Base-by-base conservation (phyloP, 37 sponge, comb jelly and placozoan genomes). In the Chondrosia reniformis region DNA sequence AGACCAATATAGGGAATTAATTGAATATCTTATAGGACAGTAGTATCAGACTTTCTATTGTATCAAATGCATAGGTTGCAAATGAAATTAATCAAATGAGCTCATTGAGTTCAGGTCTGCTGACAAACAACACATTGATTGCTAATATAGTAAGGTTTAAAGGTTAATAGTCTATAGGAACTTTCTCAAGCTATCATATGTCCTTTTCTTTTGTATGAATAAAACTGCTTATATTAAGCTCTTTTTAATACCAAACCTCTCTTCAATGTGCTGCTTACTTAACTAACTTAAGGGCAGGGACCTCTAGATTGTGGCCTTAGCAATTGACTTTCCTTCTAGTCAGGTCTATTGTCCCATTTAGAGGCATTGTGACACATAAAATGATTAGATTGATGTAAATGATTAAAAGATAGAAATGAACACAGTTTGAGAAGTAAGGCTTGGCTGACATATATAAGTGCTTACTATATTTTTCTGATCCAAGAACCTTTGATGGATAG, bases 401-500 rank as follows among this genome's bases (percentile, higher is more conserved):
- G 15, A 49, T 15, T 15, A 49, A 49, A 19, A 15, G 15, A 49
- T 15, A 49, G 15, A 19, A 19, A 15, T 19, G 15, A 49, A 19
- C 52, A 49, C 52, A 49, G 15, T 49, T 49, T 49, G 52, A 15
- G 52, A 15, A 49, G 15, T 19, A 49, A 49, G 52, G 52, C 15
- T 49, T 49, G 52, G 10, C 10, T 19, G n/a, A n/a, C n/a, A n/a
- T n/a, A n/a, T n/a, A n/a, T n/a, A 27, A 28, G 36, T 40, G 78
- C 82, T 31, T 32, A 81, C 82, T 22, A 58, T 21, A 36, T 27
- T 58, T 41, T 81, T 43, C 13, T 65, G 54, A 9, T 77, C 81
- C 38, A 80, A 52, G 66, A 90, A 89, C 30, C 92, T 52, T 55
- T 87, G 80, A 3, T 93, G 94, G 4, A 93, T 80, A 0, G 74